phyloP scores from a whole-genome alignment of 2,797 vertebrate genomes.

The Ataeniobius toweri region DNA sequence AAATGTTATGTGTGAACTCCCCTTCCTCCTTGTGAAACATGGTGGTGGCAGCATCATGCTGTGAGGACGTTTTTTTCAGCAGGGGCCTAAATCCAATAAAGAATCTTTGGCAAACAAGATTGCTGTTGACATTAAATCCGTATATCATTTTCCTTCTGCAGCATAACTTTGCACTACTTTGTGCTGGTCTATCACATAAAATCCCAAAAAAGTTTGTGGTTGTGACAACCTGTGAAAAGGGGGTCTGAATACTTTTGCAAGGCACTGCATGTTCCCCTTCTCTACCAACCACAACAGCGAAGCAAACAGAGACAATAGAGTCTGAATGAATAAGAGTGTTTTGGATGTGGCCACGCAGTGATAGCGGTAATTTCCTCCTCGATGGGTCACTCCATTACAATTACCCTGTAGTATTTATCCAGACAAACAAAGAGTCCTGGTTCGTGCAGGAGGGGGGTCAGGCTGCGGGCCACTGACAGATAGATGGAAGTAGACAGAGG shows the following conservation, averaged over 20 bases:
- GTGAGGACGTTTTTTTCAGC: too few species aligned
- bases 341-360: conserved; percentile 41
- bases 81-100: too few species aligned
- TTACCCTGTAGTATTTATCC: conserved; percentile 73
- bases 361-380: conserved; percentile 65
- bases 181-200: background rate
- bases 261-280: conserved; percentile 3
- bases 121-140: background rate
- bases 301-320: conserved; percentile 68
- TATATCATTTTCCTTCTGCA: background rate
- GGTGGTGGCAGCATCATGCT: too few species aligned
- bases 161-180: background rate
- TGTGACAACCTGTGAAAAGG: too few species aligned
- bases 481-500: conserved; percentile 40
- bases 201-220: background rate
- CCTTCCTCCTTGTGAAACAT: too few species aligned
- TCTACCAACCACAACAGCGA: conserved; percentile 44
- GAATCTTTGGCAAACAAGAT: too few species aligned
- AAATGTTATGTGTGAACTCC: too few species aligned
- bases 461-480: conserved; percentile 43
- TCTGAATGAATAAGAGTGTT: conserved; percentile 58
- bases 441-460: conserved; percentile 19
- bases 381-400: conserved; percentile 74
- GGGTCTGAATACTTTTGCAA: background rate
- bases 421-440: conserved; percentile 64